These are phyloP conservation scores for Pachypsylla venusta DNA, from an alignment of 1,140 invertebrate species.

Conservation along the genomic window DNA sequence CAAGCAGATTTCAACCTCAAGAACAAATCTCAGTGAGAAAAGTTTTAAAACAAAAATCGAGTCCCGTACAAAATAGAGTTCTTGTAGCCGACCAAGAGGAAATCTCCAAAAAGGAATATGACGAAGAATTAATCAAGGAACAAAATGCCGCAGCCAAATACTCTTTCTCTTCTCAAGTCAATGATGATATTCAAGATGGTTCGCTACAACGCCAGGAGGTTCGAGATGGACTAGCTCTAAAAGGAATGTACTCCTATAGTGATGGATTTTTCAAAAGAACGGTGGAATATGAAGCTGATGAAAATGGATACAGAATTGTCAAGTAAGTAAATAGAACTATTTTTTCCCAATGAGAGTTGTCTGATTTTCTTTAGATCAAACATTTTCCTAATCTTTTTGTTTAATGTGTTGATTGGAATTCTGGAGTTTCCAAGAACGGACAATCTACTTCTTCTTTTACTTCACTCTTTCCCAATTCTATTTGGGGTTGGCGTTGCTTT, in stretches of 20 bases:
- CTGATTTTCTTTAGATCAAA: no score
- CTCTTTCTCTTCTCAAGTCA: conserved; percentile 32
- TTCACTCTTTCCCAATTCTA: no score
- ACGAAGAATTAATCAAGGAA: conserved; percentile 14
- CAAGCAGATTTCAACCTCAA: neutral
- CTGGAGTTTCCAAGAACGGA: neutral
- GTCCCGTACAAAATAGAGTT: no score
- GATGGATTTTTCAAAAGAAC: conserved; percentile 39
- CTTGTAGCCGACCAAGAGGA: no score
- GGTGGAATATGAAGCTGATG: conserved; percentile 39
- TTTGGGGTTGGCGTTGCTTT: no score
- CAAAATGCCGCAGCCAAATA: conserved; percentile 32
- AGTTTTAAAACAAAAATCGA: no score
- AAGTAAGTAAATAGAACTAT: conserved; percentile 29
- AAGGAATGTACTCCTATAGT: conserved; percentile 38
- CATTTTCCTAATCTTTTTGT: no score
- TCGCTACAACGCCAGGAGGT: conserved; percentile 33
- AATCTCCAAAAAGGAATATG: neutral
- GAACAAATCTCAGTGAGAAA: neutral
- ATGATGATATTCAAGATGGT: conserved; percentile 37
- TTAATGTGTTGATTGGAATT: no score
- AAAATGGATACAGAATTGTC: conserved; percentile 39
- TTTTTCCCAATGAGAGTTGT: neutral
- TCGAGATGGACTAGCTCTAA: conserved; percentile 35
- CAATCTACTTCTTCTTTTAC: neutral